Conservation (phyloP, 2,113 vertebrate genomes). For the Edolisoma coerulescens region DNA sequence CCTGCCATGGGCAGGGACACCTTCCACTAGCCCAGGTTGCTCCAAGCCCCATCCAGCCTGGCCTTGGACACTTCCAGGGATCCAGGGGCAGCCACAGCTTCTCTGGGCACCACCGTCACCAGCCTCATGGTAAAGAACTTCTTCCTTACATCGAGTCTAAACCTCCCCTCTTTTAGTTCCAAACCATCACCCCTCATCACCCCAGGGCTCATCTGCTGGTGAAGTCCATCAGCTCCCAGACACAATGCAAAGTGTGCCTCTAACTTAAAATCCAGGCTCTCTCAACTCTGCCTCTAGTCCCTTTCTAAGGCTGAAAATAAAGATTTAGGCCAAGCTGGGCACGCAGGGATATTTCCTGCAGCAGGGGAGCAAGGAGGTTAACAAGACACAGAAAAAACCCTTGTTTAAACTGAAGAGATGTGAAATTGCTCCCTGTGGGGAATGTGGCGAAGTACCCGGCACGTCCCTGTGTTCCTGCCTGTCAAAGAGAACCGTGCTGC, state of each 20-base stretch:
- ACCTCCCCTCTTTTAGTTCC: background rate
- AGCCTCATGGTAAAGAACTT: background rate
- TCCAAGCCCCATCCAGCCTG: accelerated
- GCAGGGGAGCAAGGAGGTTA: background rate
- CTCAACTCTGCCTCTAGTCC: background rate
- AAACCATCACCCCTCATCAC: too few relatives aligned
- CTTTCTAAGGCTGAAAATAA: background rate
- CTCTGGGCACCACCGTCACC: background rate
- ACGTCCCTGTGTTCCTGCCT: background rate
- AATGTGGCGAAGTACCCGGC: background rate
- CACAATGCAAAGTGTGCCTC: background rate
- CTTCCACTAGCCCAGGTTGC: accelerated
- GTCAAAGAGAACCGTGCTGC: background rate
- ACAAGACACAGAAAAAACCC: background rate
- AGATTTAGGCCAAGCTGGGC: background rate
- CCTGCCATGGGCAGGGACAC: background rate
- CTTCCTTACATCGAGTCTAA: background rate
- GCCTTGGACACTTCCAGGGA: background rate
- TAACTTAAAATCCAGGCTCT: background rate
- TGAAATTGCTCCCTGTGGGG: background rate
- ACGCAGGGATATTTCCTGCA: background rate
- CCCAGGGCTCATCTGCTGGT: background rate
- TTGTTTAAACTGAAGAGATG: background rate
- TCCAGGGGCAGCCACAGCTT: background rate
- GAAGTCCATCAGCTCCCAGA: background rate